phyloP scores from a whole-genome alignment of 2,797 vertebrate genomes.

The Adelosebastes latens region DNA sequence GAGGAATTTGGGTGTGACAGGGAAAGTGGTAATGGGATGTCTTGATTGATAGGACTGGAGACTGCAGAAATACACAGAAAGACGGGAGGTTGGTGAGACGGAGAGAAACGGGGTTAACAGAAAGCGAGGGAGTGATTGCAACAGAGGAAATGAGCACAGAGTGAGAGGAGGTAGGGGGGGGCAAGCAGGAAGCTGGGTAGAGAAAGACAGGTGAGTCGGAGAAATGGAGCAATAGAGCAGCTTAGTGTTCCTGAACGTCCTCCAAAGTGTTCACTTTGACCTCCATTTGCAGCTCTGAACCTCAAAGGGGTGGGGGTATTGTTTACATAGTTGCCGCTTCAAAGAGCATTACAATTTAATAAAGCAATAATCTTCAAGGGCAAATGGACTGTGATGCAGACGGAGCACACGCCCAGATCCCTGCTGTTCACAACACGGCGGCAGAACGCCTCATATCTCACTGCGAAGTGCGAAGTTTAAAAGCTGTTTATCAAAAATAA shows the following conservation, averaged over 20 bases:
- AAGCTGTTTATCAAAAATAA: not conserved
- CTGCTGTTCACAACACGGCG: not conserved
- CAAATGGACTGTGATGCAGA: not conserved
- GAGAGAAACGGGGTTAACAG: slow-evolving; percentile 52
- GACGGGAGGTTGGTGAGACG: not conserved
- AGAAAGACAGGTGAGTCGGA: not conserved
- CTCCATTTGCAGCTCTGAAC: slow-evolving; percentile 11
- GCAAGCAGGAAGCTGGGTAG: not conserved
- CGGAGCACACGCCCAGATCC: not conserved
- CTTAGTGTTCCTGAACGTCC: slow-evolving; percentile 28
- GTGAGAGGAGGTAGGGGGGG: not conserved
- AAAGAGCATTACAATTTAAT: slow-evolving; percentile 42
- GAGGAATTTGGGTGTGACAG: slow-evolving; percentile 37
- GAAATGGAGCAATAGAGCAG: not conserved
- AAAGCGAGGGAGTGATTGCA: not conserved
- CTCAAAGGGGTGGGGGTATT: not conserved
- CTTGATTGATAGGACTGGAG: slow-evolving; percentile 50
- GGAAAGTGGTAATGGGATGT: slow-evolving; percentile 31
- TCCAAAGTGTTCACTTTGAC: slow-evolving; percentile 23
- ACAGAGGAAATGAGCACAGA: not conserved
- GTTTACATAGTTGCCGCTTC: slow-evolving; percentile 33
- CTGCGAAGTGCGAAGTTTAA: not conserved
- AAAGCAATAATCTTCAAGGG: slow-evolving; percentile 40
- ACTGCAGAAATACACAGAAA: slow-evolving; percentile 1
- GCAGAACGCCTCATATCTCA: not conserved